Conservation (phyloP, 2,113 vertebrate genomes). For the Salminus brasiliensis region DNA sequence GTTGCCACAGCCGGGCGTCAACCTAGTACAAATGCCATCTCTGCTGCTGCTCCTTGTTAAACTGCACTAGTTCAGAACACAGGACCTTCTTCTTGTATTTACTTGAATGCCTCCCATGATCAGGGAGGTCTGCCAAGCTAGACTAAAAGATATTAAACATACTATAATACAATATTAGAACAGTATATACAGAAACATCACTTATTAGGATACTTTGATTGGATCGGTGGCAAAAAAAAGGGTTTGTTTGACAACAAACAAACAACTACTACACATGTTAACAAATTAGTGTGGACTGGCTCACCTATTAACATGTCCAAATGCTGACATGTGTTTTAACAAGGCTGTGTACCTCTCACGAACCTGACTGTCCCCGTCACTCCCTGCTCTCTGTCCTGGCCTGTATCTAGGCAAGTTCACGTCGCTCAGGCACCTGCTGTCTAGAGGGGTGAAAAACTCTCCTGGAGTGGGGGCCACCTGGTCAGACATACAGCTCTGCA, state of each 20-base stretch:
- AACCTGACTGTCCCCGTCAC: constrained; percentile 48
- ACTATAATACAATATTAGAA: too few relatives aligned
- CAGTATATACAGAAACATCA: too few relatives aligned
- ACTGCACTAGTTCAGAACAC: too few relatives aligned
- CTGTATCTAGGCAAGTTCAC: constrained; percentile 10
- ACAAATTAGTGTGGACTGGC: neutral
- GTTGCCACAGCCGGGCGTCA: too few relatives aligned
- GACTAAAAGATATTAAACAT: too few relatives aligned
- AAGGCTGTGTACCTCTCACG: constrained; percentile 39
- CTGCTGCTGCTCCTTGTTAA: too few relatives aligned
- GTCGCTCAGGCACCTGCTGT: neutral
- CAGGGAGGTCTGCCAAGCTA: too few relatives aligned
- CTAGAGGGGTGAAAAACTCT: constrained; percentile 46
- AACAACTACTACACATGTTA: neutral
- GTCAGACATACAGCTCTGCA: constrained; percentile 11
- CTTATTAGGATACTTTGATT: too few relatives aligned
- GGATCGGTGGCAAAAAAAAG: too few relatives aligned
- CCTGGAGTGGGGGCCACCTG: constrained; percentile 27
- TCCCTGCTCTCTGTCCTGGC: constrained; percentile 25
- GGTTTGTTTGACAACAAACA: neutral
- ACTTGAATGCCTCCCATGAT: too few relatives aligned
- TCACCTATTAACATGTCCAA: neutral
- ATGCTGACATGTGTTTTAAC: neutral
- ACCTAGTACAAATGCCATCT: too few relatives aligned
- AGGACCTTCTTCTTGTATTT: too few relatives aligned